Evolutionary conservation across 2,113 vertebrate genomes (phyloP).

Genomic region (Potamarius usumacintae): DNA sequence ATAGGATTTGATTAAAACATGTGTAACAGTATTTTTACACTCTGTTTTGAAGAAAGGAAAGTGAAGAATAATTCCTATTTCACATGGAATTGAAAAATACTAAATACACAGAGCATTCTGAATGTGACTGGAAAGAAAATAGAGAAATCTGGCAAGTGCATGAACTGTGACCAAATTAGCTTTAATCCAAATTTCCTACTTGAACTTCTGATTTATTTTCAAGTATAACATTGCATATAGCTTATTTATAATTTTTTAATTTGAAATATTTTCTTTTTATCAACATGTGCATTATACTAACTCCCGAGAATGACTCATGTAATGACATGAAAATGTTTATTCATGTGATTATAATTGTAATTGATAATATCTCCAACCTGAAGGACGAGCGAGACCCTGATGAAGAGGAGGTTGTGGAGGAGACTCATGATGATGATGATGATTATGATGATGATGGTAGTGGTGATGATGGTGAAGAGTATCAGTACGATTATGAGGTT

Average conservation of each 20-base stretch:
- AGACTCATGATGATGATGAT: slow-evolving; percentile 57
- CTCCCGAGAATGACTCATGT: background rate
- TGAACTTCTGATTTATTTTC: background rate
- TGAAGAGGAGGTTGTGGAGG: slow-evolving; percentile 51
- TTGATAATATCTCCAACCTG: background rate
- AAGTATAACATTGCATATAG: background rate
- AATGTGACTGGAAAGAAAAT: background rate
- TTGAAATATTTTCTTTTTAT: background rate
- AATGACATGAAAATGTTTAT: background rate
- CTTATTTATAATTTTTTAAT: background rate
- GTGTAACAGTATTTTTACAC: background rate
- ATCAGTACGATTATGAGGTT: slow-evolving; percentile 70
- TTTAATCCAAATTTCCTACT: background rate
- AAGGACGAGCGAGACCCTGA: slow-evolving; percentile 52
- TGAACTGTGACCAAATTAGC: background rate
- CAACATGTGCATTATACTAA: background rate
- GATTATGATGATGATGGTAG: slow-evolving; percentile 55
- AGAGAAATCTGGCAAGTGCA: background rate
- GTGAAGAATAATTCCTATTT: background rate
- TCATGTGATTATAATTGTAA: background rate
- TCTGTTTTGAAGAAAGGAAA: background rate
- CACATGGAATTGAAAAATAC: background rate
- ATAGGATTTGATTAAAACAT: background rate
- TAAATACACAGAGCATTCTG: background rate
- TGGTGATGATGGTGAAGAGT: slow-evolving; percentile 57